A percentile compares a stretch with the other conserved stretches of the same genome.
Conservation (phyloP, 1,140 invertebrate genomes). For the Micrasema longulum region DNA sequence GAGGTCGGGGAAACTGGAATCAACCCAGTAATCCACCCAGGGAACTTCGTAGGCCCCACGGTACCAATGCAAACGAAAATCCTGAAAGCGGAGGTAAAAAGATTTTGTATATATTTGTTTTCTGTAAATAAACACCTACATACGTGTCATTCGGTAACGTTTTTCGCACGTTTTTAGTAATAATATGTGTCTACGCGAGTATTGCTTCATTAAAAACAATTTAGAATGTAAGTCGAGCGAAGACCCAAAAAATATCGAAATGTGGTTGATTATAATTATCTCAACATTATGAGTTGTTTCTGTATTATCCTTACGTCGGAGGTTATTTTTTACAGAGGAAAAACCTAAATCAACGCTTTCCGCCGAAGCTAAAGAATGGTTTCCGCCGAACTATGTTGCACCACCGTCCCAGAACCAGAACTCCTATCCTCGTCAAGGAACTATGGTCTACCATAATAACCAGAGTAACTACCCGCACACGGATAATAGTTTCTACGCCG, state of each 20-base stretch:
- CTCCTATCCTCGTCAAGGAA: constrained; percentile 54
- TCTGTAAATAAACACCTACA: constrained; percentile 7
- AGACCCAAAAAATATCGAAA: no score
- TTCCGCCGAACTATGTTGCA: constrained; percentile 64
- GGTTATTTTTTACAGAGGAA: constrained; percentile 40
- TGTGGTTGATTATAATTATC: no score
- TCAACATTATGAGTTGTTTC: no score
- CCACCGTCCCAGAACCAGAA: constrained; percentile 56
- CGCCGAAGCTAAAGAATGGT: constrained; percentile 68
- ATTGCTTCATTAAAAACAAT: no score
- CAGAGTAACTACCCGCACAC: constrained; percentile 35
- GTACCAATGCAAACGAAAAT: constrained; percentile 9
- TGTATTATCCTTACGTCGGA: no score
- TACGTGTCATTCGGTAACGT: constrained; percentile 34
- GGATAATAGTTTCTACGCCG: constrained; percentile 20
- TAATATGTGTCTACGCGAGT: not conserved
- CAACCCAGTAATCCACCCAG: constrained; percentile 35
- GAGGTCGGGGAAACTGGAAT: constrained; percentile 40
- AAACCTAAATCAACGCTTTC: constrained; percentile 60
- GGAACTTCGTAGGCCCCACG: constrained; percentile 40
- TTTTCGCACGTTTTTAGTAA: constrained; percentile 16
- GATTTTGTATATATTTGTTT: constrained; percentile 1
- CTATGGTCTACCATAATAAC: constrained; percentile 48
- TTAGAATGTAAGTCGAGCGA: no score
- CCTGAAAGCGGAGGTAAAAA: constrained; percentile 9